Conservation (phyloP, 37 sponge, comb jelly and placozoan species). For the Tethya wilhelma region DNA sequence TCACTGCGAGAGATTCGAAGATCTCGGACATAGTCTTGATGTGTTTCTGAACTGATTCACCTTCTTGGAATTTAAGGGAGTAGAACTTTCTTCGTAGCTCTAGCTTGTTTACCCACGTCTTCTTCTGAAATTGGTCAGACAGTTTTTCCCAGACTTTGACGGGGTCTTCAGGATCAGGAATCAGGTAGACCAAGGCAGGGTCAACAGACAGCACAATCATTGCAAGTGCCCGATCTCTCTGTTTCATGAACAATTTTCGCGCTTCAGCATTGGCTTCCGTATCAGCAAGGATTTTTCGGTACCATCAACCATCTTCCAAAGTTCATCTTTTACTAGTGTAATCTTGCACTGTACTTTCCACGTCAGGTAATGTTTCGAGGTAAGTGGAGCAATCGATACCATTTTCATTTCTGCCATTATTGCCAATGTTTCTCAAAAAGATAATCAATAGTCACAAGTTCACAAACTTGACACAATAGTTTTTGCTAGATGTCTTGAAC, state of each 20-base stretch:
- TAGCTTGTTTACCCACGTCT: constrained; percentile 56
- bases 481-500: too few species aligned
- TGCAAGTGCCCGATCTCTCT: constrained; percentile 51
- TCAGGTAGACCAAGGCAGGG: constrained; percentile 41
- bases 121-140: constrained; percentile 36
- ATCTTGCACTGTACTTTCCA: too few species aligned
- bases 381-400: too few species aligned
- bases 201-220: constrained; percentile 49
- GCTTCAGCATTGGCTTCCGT: constrained; percentile 15
- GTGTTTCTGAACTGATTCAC: constrained; percentile 45
- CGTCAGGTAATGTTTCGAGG: too few species aligned
- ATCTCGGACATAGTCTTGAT: constrained; percentile 49
- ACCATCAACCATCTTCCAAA: too few species aligned
- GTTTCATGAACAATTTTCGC: constrained; percentile 16
- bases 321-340: too few species aligned
- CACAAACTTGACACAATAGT: too few species aligned
- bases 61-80: constrained; percentile 39
- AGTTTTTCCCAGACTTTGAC: constrained; percentile 34
- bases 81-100: constrained; percentile 33
- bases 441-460: too few species aligned
- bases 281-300: too few species aligned
- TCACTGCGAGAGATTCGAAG: constrained; percentile 37
- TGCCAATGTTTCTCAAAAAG: too few species aligned
- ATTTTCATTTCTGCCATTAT: too few species aligned
- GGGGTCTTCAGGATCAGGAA: constrained; percentile 51